Conservation (phyloP, 2,113 vertebrate genomes). For the Elachura formosa region DNA sequence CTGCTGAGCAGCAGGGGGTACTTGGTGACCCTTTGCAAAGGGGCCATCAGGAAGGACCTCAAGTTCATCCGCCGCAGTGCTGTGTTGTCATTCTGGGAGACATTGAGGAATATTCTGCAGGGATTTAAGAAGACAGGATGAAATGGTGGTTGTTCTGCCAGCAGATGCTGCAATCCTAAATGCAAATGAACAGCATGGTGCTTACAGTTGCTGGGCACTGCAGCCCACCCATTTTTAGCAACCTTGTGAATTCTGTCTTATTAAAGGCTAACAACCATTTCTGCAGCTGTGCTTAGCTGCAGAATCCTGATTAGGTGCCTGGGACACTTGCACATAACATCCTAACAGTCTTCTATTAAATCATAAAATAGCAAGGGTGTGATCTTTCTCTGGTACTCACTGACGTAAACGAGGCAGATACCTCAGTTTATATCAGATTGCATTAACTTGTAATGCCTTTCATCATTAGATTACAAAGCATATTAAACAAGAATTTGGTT, state of each 20-base stretch:
- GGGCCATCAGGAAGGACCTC: conserved; percentile 90
- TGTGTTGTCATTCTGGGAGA: conserved; percentile 92
- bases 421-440: neutral
- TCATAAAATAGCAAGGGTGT: neutral
- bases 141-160: neutral
- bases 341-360: neutral
- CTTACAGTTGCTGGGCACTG: neutral
- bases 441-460: neutral
- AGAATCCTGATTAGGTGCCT: neutral
- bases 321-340: neutral
- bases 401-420: neutral
- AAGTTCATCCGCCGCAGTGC: conserved; percentile 89
- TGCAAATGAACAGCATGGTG: neutral
- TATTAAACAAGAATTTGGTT: neutral
- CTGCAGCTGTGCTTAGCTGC: neutral
- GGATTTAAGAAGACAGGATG: conserved; percentile 4
- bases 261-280: neutral
- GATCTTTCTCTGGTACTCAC: neutral
- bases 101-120: conserved; percentile 87
- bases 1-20: conserved; percentile 87
- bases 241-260: neutral
- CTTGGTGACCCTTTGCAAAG: conserved; percentile 89
- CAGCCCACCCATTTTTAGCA: neutral
- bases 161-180: neutral
- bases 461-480: neutral